These are phyloP conservation scores for Zoanthus sansibaricus DNA, from an alignment of 92 coral and sea anemone genomes.

Conservation along the genomic window DNA sequence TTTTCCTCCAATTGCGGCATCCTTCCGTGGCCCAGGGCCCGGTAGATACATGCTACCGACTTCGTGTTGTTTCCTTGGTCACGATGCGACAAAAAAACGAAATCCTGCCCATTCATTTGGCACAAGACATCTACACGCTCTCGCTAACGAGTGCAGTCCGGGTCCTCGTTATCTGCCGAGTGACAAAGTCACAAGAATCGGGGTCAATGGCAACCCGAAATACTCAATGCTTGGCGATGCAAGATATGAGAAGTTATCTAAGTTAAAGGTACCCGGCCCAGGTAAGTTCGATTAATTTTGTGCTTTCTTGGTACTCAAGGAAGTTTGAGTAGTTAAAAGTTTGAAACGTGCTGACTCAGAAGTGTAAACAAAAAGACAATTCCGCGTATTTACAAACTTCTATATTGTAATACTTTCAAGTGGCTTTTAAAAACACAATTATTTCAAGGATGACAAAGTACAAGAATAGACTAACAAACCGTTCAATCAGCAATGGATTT, in stretches of 20 bases:
- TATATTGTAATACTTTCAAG: neutral
- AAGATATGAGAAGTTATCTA: slow-evolving; percentile 49
- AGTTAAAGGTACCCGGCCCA: slow-evolving; percentile 68
- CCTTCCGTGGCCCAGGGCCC: slow-evolving; percentile 79
- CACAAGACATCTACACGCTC: slow-evolving; percentile 52
- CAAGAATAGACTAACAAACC: neutral
- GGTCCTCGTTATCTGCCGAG: slow-evolving; percentile 62
- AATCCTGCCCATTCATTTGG: slow-evolving; percentile 76
- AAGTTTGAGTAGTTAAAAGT: neutral
- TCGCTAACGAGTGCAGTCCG: slow-evolving; percentile 72
- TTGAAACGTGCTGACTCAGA: neutral
- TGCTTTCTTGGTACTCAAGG: neutral
- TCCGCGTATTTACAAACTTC: neutral
- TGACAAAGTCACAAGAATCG: slow-evolving; percentile 53
- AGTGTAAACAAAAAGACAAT: slow-evolving; percentile 36
- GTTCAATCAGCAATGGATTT: neutral
- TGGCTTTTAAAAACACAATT: neutral
- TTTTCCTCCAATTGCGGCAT: slow-evolving; percentile 73
- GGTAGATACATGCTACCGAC: slow-evolving; percentile 72
- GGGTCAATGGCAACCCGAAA: slow-evolving; percentile 71
- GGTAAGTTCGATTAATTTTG: slow-evolving; percentile 42
- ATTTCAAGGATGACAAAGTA: neutral
- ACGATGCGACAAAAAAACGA: slow-evolving; percentile 60
- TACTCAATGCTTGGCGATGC: slow-evolving; percentile 70
- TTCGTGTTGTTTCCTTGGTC: slow-evolving; percentile 33